These are phyloP conservation scores for Liopterus haemorrhoidalis DNA, from an alignment of 2,888 invertebrate species.

Conservation along the genomic window DNA sequence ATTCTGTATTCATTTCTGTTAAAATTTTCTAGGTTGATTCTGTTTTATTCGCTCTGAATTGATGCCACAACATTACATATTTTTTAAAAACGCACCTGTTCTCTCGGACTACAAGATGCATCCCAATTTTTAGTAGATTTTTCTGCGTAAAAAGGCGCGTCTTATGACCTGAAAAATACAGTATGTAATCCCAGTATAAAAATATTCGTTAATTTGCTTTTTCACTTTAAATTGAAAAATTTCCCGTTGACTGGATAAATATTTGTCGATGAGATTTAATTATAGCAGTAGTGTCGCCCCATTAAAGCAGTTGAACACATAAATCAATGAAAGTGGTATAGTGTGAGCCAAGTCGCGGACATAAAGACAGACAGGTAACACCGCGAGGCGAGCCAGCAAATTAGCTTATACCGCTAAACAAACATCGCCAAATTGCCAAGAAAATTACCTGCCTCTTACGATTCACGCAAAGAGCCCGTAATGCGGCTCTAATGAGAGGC, in stretches of 20 bases:
- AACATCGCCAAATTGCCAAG: conserved; percentile 44
- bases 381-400: conserved; percentile 35
- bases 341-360: conserved; percentile 16
- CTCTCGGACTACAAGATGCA: no score
- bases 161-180: no score
- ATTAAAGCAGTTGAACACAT: conserved; percentile 38
- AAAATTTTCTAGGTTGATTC: no score
- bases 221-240: no score
- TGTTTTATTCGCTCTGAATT: no score
- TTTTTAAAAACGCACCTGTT: no score
- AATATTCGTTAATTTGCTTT: no score
- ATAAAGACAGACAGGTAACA: conserved; percentile 1
- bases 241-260: conserved; percentile 38
- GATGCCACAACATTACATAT: no score
- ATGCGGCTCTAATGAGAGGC: conserved; percentile 41
- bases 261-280: conserved; percentile 42
- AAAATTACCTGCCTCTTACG: conserved; percentile 43
- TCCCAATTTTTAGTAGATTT: no score
- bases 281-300: conserved; percentile 36
- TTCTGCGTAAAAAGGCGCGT: no score
- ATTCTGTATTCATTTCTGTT: no score
- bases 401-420: conserved; percentile 40
- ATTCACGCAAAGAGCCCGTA: conserved; percentile 41
- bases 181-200: no score
- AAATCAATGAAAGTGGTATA: conserved; percentile 36